Evolutionary conservation across 1,140 invertebrate genomes (phyloP).

Genomic region (Camponotus vicinus): DNA sequence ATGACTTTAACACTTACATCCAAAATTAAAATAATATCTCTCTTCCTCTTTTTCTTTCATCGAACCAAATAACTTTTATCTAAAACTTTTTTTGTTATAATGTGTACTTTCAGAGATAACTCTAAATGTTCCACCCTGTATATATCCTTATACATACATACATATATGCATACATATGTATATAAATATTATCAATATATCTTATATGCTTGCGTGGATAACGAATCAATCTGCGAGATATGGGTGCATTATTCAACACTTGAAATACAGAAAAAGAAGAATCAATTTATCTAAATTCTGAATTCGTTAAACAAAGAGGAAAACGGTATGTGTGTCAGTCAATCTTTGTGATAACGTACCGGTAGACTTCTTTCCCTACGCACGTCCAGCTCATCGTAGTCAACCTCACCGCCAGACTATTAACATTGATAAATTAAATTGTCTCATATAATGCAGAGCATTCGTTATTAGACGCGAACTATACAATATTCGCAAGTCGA

Average conservation of each 20-base stretch:
- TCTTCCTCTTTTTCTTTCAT: too few species aligned
- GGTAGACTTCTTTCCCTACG: constrained; percentile 83
- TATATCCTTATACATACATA: constrained; percentile 1
- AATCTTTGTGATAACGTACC: constrained; percentile 81
- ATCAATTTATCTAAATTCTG: background rate
- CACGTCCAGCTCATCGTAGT: constrained; percentile 83
- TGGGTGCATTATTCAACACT: background rate
- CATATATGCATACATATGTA: background rate
- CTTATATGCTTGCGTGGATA: background rate
- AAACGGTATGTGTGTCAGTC: background rate
- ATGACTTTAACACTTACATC: too few species aligned
- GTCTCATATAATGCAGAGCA: constrained; percentile 44
- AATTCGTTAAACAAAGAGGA: constrained; percentile 12
- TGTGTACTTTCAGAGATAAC: too few species aligned
- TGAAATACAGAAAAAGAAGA: background rate
- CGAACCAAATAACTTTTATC: too few species aligned
- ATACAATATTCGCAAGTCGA: constrained; percentile 46
- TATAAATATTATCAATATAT: background rate
- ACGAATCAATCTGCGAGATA: constrained; percentile 8
- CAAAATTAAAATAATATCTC: too few species aligned
- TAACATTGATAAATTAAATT: constrained; percentile 77
- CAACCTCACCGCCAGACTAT: constrained; percentile 85
- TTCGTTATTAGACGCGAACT: constrained; percentile 53
- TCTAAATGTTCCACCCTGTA: too few species aligned
- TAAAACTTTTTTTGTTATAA: too few species aligned